Conservation (phyloP, 2,888 invertebrate genomes). For the Campoplex nolae region DNA sequence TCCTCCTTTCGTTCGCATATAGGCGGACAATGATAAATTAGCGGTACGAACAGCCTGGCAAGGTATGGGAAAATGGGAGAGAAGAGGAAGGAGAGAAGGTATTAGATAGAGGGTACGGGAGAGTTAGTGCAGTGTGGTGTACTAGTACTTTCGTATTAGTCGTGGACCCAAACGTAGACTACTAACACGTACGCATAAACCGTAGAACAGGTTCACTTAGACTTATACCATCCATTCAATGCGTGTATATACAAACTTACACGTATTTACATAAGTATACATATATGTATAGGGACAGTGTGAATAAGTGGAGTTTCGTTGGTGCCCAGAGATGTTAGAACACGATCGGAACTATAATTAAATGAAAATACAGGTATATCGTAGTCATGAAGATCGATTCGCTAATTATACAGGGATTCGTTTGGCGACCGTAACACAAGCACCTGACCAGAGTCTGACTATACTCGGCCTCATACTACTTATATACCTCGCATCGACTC, state of each 20-base stretch:
- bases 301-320: constrained; percentile 68
- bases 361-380: constrained; percentile 65
- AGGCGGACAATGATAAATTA: constrained; percentile 79
- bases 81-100: constrained; percentile 46
- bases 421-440: constrained; percentile 57
- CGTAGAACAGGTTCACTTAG: constrained; percentile 37
- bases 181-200: constrained; percentile 35
- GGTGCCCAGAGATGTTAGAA: constrained; percentile 65
- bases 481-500: constrained; percentile 20
- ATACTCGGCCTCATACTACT: constrained; percentile 47
- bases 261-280: background rate
- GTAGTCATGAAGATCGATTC: constrained; percentile 55
- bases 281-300: constrained; percentile 39
- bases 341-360: constrained; percentile 68
- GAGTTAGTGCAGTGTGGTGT: constrained; percentile 62
- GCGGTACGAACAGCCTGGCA: constrained; percentile 68
- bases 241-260: background rate
- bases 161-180: constrained; percentile 54
- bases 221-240: constrained; percentile 47
- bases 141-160: constrained; percentile 54
- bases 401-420: constrained; percentile 65
- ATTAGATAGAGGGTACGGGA: constrained; percentile 64
- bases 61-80: constrained; percentile 43
- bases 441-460: constrained; percentile 56
- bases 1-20: constrained; percentile 67